phyloP scores from a whole-genome alignment of 2,113 vertebrate species.

The Vireo altiloquus region DNA sequence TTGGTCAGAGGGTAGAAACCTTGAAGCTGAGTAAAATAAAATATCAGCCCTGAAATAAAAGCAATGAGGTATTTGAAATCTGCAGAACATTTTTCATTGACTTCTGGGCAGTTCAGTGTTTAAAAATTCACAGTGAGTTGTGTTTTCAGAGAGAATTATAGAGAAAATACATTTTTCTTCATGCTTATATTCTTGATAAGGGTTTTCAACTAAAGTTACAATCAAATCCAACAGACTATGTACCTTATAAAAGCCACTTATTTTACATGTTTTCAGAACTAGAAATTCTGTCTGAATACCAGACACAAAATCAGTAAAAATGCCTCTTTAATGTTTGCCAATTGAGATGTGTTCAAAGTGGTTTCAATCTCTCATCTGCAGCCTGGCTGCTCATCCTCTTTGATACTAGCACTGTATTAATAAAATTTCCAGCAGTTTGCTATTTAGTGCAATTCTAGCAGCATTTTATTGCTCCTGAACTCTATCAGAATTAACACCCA shows the following conservation, averaged over 20 bases:
- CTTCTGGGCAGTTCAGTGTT: neutral
- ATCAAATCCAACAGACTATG: conserved; percentile 27
- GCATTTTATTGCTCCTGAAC: neutral
- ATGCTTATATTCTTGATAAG: conserved; percentile 8
- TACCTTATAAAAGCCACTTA: conserved; percentile 20
- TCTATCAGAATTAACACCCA: conserved; percentile 44
- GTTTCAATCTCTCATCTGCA: conserved; percentile 46
- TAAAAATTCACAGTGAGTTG: neutral
- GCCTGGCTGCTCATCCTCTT: conserved; percentile 37
- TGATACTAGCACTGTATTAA: conserved; percentile 6
- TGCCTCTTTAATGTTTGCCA: conserved; percentile 45
- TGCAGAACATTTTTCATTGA: neutral
- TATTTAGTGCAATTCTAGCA: conserved; percentile 41
- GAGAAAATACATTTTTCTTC: neutral
- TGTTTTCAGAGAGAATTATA: neutral
- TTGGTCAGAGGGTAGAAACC: neutral
- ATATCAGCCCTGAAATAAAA: neutral
- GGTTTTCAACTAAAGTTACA: neutral
- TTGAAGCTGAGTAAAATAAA: neutral
- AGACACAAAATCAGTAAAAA: conserved; percentile 55
- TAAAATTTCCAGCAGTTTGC: conserved; percentile 27
- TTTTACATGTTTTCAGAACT: conserved; percentile 55
- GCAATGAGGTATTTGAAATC: neutral
- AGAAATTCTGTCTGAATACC: conserved; percentile 37
- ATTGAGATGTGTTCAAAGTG: conserved; percentile 52